phyloP scores from a whole-genome alignment of 1,140 invertebrate genomes.

The Chlorops oryzae region DNA sequence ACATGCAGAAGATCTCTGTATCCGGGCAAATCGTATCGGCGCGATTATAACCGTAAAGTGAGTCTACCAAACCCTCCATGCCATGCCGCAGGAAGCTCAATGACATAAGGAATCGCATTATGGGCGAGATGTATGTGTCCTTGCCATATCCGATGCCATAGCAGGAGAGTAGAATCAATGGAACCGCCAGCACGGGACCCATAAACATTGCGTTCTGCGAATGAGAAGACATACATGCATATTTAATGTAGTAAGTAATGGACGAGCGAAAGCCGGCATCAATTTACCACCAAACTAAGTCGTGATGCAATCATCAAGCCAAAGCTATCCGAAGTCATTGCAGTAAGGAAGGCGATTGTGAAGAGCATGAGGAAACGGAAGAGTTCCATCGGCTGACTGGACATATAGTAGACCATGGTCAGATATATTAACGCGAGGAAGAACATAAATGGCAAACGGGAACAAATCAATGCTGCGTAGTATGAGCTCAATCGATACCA shows the following conservation, averaged over 20 bases:
- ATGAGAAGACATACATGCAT: no score
- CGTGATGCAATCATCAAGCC: constrained; percentile 64
- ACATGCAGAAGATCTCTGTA: constrained; percentile 63
- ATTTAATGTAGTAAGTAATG: no score
- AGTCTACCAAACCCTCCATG: constrained; percentile 69
- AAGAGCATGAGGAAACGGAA: constrained; percentile 66
- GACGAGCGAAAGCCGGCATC: constrained; percentile 7
- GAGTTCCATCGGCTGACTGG: constrained; percentile 76
- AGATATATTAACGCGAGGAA: constrained; percentile 72
- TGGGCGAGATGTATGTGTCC: constrained; percentile 53
- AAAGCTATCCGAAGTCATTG: constrained; percentile 69
- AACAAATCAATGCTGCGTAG: constrained; percentile 75
- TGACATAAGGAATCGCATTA: constrained; percentile 68
- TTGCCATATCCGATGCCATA: constrained; percentile 67
- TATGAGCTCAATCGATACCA: constrained; percentile 91
- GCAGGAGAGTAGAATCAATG: constrained; percentile 68
- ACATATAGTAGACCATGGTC: constrained; percentile 76
- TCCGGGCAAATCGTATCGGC: constrained; percentile 60
- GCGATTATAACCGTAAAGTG: constrained; percentile 71
- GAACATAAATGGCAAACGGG: constrained; percentile 65
- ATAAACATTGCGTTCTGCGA: constrained; percentile 77
- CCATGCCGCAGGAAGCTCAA: constrained; percentile 73
- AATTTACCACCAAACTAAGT: constrained; percentile 65
- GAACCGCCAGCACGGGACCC: constrained; percentile 66
- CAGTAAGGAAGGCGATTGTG: constrained; percentile 59